phyloP scores from a whole-genome alignment of 2,113 vertebrate species.

The Eolophus roseicapilla region DNA sequence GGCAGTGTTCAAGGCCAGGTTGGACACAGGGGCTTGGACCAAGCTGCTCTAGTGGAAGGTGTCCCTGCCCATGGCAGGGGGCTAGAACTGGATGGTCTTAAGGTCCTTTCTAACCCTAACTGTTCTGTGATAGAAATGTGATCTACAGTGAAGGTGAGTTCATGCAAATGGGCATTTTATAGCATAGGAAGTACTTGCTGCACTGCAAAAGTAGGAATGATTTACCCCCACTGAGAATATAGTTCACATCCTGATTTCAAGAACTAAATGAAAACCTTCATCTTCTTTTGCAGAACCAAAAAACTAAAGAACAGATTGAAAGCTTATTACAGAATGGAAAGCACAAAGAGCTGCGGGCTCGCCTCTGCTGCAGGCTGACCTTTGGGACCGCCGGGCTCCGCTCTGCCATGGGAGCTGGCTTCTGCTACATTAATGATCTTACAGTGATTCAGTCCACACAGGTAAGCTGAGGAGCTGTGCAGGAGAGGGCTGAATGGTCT shows the following conservation, averaged over 20 bases:
- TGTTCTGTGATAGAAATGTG: neutral
- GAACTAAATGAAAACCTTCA: accelerated
- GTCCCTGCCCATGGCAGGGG: neutral
- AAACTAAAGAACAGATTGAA: constrained; percentile 86
- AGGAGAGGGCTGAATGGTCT: neutral
- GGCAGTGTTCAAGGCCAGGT: neutral
- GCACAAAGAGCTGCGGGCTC: constrained; percentile 78
- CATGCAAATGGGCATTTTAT: accelerated
- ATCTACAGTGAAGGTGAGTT: accelerated
- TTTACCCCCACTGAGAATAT: accelerated
- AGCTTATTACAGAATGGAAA: constrained; percentile 74
- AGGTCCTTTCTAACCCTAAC: neutral
- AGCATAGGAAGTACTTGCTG: neutral
- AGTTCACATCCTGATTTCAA: neutral
- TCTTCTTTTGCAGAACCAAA: constrained; percentile 77
- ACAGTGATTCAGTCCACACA: constrained; percentile 94
- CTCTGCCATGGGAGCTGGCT: constrained; percentile 91
- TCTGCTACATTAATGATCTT: constrained; percentile 94
- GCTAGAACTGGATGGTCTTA: neutral
- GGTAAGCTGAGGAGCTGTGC: constrained; percentile 17
- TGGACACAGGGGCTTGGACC: neutral
- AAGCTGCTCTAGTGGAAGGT: neutral
- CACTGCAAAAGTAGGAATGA: neutral
- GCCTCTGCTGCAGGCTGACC: constrained; percentile 84
- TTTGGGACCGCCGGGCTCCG: constrained; percentile 93